A percentile compares a stretch with the other conserved stretches of the same genome.
phyloP scores from a whole-genome alignment of 53 echinoderm and acorn worm genomes.

The Holothuria leucospilota region DNA sequence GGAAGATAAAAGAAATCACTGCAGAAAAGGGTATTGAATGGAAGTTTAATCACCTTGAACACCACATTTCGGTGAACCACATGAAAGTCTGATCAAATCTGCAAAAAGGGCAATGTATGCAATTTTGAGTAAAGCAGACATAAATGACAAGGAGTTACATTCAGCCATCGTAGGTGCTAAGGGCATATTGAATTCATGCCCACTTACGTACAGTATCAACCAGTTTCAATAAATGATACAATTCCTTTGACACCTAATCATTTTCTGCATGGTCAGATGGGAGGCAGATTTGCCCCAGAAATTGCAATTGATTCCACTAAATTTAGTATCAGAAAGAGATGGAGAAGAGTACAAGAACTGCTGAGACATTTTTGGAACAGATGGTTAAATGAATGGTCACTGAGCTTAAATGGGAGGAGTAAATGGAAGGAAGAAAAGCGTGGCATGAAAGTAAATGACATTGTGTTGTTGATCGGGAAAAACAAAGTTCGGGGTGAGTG shows the following conservation, averaged over 20 bases:
- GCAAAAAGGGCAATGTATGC: conserved; percentile 45
- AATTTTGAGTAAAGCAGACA: conserved; percentile 10
- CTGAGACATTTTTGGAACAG: conserved; percentile 18
- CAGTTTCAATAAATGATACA: background rate
- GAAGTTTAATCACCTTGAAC: conserved; percentile 30
- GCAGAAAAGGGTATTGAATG: conserved; percentile 24
- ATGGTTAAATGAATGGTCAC: conserved; percentile 37
- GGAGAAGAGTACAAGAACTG: conserved; percentile 40
- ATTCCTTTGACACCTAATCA: conserved; percentile 47
- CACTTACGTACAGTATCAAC: conserved; percentile 29
- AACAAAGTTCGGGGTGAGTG: too few species aligned
- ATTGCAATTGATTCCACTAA: background rate
- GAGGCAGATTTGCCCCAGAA: conserved; percentile 20
- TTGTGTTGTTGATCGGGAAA: background rate
- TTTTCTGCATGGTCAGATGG: conserved; percentile 51
- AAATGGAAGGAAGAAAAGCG: conserved; percentile 32
- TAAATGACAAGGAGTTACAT: background rate
- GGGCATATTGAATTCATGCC: conserved; percentile 16
- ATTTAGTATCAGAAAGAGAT: conserved; percentile 3
- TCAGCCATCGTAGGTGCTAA: conserved; percentile 37
- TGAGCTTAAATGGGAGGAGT: background rate
- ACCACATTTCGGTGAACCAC: conserved; percentile 29
- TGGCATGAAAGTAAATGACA: conserved; percentile 12
- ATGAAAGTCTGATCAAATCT: conserved; percentile 34
- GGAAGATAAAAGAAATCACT: conserved; percentile 8